Conservation (phyloP, 1,140 invertebrate species). For the Ericerus pela region DNA sequence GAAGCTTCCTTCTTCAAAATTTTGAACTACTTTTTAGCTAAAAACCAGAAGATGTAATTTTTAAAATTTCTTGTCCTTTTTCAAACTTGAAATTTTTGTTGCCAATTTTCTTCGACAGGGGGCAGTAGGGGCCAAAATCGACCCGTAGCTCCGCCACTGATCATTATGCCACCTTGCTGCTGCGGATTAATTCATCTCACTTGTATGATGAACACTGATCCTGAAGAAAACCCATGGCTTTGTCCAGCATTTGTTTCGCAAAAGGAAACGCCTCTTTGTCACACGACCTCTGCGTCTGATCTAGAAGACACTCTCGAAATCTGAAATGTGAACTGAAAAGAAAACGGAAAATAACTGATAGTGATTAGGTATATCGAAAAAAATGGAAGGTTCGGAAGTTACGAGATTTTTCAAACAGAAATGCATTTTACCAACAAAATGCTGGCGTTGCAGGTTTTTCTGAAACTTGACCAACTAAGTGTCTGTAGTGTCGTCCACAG, state of each 20-base stretch:
- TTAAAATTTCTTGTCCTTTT: no score
- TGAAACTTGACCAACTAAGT: constrained; percentile 39
- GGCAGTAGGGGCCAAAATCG: no score
- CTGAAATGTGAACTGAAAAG: constrained; percentile 38
- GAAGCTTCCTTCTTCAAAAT: no score
- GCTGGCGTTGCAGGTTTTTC: constrained; percentile 37
- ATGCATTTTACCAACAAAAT: constrained; percentile 39
- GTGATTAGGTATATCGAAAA: no score
- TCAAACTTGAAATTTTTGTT: no score
- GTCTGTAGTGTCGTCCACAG: constrained; percentile 40
- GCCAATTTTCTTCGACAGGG: no score
- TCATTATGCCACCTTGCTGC: no score
- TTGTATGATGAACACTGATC: constrained; percentile 43
- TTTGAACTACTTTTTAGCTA: no score
- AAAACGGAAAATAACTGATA: constrained; percentile 13
- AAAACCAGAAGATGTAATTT: no score
- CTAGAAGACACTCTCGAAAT: constrained; percentile 39
- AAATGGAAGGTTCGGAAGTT: no score
- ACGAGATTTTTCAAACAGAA: constrained; percentile 2
- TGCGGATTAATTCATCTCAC: no score
- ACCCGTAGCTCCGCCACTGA: no score
- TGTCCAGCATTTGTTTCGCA: constrained; percentile 38
- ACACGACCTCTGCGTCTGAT: constrained; percentile 36
- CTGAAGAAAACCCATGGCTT: constrained; percentile 40
- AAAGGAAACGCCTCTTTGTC: constrained; percentile 36